These are phyloP conservation scores for Junco hyemalis DNA, from an alignment of 2,113 vertebrate species.

Conservation along the genomic window DNA sequence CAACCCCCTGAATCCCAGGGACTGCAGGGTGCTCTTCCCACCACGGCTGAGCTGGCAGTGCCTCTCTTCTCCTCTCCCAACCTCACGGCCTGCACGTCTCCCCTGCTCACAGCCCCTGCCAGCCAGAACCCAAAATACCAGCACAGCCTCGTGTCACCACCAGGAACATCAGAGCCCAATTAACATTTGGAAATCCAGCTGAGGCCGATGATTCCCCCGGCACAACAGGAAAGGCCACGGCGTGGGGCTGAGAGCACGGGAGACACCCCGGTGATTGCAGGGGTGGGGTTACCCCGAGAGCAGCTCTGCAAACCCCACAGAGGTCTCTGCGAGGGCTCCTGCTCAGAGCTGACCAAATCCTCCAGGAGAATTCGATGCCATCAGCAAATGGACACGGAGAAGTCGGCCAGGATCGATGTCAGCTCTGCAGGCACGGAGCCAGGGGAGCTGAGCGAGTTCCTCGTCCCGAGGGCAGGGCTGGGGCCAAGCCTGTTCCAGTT, in stretches of 20 bases:
- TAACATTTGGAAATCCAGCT: constrained; percentile 56
- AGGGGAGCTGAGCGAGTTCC: neutral
- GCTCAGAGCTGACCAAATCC: neutral
- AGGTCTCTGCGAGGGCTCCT: neutral
- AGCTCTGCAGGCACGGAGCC: neutral
- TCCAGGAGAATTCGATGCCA: neutral
- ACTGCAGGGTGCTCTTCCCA: neutral
- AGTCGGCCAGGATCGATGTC: constrained; percentile 27
- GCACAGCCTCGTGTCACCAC: constrained; percentile 32
- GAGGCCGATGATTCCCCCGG: neutral
- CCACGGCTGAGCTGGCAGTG: accelerated
- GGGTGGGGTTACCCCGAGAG: neutral
- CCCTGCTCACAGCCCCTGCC: neutral
- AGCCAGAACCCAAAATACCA: constrained; percentile 28
- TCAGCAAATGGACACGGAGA: constrained; percentile 51
- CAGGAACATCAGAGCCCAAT: constrained; percentile 36
- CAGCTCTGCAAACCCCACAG: neutral
- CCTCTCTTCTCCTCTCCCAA: neutral
- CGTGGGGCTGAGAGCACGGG: neutral
- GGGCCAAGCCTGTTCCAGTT: neutral
- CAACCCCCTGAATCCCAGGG: neutral
- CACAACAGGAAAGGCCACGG: accelerated
- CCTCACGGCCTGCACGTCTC: neutral
- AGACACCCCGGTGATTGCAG: accelerated
- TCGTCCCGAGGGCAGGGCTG: neutral